Evolutionary conservation across 2,888 invertebrate species (phyloP), one percentile per base, ranked within the genome.

Genomic region (Fragum whitleyi): DNA sequence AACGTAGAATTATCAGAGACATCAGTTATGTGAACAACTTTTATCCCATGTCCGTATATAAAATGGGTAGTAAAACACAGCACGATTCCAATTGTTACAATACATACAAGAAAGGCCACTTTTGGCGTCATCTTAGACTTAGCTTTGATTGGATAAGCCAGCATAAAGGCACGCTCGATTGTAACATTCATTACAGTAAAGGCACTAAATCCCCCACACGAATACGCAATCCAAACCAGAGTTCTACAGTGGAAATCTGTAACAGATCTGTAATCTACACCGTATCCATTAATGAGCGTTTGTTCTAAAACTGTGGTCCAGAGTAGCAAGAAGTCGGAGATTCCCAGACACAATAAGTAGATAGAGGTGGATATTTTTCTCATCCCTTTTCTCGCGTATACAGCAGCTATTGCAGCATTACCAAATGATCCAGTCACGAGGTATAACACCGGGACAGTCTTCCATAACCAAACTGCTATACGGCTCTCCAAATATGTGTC

Each of bases 221-320:
- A 14, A 36, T 65, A 65, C 23, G 42, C 65, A 16, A 23, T 1
- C 65, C 39, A 65, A 1, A 23, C 16, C 21, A 42, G 3, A 2
- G 65, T 42, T 19, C 42, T 39, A 23, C 39, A 65, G 16, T 65
- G 23, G 5, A 65, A 11, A 11, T 19, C 11, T 11, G 42, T 36
- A 6, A 65, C 32, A 26, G 21, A 19, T 65, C 23, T 21, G 29
- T 65, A 65, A 65, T 65, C 65, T 21, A 42, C n/a, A 21, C 65
- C 42, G 11, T 23, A 65, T 23, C 65, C 65, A 26, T 65, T 21
- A 2, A 21, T 42, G 7, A 65, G 1, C 11, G 42, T 65, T 42
- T 65, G 65, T 42, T 65, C 65, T 23, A 65, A 36, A 1, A 29
- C 23, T 1, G 65, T 42, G n/a, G 65, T 26, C 65, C 65, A 65